Conservation (phyloP, 92 coral and sea anemone species). For the Zoanthus sansibaricus region DNA sequence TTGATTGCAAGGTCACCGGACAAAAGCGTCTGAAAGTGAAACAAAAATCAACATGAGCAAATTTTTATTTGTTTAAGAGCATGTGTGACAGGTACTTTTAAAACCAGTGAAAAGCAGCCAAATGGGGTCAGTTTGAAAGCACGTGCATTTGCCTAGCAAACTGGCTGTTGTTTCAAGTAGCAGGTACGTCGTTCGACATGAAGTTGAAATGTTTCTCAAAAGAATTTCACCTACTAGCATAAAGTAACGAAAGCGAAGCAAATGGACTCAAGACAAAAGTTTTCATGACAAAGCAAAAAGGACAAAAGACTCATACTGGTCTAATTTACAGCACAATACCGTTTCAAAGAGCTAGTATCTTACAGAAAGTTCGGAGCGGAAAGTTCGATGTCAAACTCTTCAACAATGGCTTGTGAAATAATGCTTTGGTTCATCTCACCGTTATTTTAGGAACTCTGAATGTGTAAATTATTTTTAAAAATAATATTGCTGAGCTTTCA, state of each 20-base stretch:
- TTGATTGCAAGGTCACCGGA: not conserved
- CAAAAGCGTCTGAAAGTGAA: slow-evolving; percentile 5
- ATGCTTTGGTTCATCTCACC: slow-evolving; percentile 18
- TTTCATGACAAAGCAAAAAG: not conserved
- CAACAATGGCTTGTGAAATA: not conserved
- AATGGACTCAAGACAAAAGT: slow-evolving; percentile 13
- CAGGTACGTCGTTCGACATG: not conserved
- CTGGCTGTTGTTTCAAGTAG: not conserved
- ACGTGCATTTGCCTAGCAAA: not conserved
- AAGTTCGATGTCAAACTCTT: not conserved
- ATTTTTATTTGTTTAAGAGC: slow-evolving; percentile 26
- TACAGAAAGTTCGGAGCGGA: not conserved
- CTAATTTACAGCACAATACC: not conserved
- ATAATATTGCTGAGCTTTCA: not conserved
- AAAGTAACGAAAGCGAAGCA: not conserved
- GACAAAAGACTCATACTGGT: slow-evolving; percentile 7
- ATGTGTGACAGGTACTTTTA: slow-evolving; percentile 41
- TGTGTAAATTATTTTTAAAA: slow-evolving; percentile 11
- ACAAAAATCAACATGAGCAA: slow-evolving; percentile 21
- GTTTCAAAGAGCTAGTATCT: not conserved
- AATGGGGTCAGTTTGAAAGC: not conserved
- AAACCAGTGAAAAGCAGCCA: slow-evolving; percentile 23
- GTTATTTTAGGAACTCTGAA: slow-evolving; percentile 20
- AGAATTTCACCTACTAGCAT: not conserved
- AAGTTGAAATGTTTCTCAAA: not conserved